Percentiles rank a stretch among this genome's conserved stretches.
Evolutionary conservation across 2,888 invertebrate genomes (phyloP).

Genomic region (Lymantria dispar): DNA sequence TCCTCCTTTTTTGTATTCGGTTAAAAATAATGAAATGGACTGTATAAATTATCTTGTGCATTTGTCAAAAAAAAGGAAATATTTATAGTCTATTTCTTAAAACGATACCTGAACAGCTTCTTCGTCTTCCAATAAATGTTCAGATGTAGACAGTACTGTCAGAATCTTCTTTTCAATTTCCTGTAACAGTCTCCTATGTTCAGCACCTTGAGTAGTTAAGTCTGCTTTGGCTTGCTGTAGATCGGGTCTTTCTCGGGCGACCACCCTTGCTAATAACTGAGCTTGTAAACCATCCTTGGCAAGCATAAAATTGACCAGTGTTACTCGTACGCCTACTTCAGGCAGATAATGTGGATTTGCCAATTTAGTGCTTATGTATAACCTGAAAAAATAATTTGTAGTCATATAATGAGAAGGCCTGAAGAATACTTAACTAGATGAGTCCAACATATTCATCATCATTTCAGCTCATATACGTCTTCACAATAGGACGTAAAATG

Average conservation of each 20-base stretch:
- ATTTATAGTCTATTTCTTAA: too few relatives aligned
- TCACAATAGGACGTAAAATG: too few relatives aligned
- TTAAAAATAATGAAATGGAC: too few relatives aligned
- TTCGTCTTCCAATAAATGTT: conserved; percentile 91
- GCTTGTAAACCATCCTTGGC: conserved; percentile 94
- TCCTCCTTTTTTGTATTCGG: too few relatives aligned
- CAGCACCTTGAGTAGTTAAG: conserved; percentile 93
- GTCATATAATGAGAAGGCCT: not conserved
- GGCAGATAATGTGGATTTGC: conserved; percentile 97
- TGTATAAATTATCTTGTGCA: too few relatives aligned
- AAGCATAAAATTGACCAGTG: conserved; percentile 96
- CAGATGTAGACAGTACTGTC: conserved; percentile 77
- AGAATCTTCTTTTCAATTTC: conserved; percentile 96
- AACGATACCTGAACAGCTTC: conserved; percentile 87
- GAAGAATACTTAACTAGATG: too few relatives aligned
- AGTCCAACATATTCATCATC: too few relatives aligned
- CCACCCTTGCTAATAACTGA: conserved; percentile 94
- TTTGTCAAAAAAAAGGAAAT: too few relatives aligned
- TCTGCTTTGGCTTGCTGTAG: conserved; percentile 94
- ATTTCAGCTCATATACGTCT: too few relatives aligned
- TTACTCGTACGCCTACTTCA: conserved; percentile 95
- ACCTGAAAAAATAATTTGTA: conserved; percentile 67
- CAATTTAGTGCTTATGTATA: conserved; percentile 96
- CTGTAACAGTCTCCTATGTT: conserved; percentile 90
- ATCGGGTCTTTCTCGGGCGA: conserved; percentile 95